Conservation (phyloP, 2,797 vertebrate genomes). For the Fringilla coelebs region DNA sequence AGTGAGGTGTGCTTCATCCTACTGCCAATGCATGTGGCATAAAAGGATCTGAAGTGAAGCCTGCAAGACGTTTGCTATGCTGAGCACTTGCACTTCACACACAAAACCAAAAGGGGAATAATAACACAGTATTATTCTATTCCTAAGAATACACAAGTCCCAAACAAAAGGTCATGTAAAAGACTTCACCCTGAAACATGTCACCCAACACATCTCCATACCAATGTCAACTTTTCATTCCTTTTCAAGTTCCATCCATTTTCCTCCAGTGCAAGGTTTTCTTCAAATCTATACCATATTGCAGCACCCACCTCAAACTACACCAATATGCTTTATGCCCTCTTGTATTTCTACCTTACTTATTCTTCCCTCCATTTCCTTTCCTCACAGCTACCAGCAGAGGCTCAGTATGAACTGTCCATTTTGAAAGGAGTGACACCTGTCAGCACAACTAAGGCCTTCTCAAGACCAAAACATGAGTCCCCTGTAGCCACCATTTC, state of each 20-base stretch:
- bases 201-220: neutral
- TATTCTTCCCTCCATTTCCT: neutral
- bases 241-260: neutral
- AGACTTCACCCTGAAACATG: neutral
- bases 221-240: neutral
- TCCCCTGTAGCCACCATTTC: neutral
- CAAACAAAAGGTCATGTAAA: neutral
- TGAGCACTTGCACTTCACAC: neutral
- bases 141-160: neutral
- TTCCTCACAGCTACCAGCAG: neutral
- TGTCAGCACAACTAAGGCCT: neutral
- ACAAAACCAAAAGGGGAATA: neutral
- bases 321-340: neutral
- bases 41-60: neutral
- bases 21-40: no score
- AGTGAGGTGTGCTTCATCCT: neutral
- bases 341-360: neutral
- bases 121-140: neutral
- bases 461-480: rapidly evolving
- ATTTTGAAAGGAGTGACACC: neutral
- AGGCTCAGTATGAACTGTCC: neutral
- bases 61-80: neutral
- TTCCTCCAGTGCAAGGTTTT: neutral
- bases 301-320: neutral
- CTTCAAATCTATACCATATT: neutral